Percentiles rank a stretch among this genome's conserved stretches.
These are phyloP conservation scores for Cataglyphis livida DNA, from an alignment of 2,888 invertebrate species.

Conservation along the genomic window DNA sequence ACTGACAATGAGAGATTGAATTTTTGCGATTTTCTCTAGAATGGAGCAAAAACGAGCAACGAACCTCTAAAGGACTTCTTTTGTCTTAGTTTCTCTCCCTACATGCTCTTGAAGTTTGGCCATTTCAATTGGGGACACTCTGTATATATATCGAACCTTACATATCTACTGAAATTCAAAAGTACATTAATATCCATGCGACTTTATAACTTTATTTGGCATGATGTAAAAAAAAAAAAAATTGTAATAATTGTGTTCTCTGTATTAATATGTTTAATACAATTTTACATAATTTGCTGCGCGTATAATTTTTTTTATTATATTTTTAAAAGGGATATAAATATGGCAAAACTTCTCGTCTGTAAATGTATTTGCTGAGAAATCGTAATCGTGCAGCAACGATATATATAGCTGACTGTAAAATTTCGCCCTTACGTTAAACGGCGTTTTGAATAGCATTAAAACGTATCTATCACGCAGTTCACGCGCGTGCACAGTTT, in stretches of 20 bases:
- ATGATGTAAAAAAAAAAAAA: not conserved
- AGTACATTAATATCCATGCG: not conserved
- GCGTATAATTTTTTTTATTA: not conserved
- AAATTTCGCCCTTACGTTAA: not conserved
- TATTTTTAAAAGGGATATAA: not conserved
- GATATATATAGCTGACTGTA: not conserved
- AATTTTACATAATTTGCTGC: not conserved
- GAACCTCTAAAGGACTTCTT: too few species aligned
- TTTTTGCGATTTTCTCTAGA: too few species aligned
- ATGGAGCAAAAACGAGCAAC: too few species aligned
- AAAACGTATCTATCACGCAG: not conserved
- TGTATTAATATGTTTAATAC: not conserved
- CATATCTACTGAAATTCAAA: not conserved
- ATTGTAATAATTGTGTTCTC: not conserved
- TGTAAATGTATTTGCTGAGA: not conserved
- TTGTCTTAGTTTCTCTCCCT: too few species aligned
- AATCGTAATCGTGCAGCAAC: not conserved
- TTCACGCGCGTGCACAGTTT: not conserved
- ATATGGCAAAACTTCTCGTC: not conserved
- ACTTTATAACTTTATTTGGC: not conserved
- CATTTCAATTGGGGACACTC: too few species aligned
- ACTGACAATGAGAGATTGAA: too few species aligned
- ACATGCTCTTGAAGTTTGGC: too few species aligned
- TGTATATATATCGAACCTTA: not conserved
- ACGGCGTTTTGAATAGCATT: slow-evolving; percentile 11